Percentiles rank a stretch among this genome's conserved stretches.
Evolutionary conservation across 1,140 invertebrate species (phyloP).

Genomic region (Drosophila lowei): DNA sequence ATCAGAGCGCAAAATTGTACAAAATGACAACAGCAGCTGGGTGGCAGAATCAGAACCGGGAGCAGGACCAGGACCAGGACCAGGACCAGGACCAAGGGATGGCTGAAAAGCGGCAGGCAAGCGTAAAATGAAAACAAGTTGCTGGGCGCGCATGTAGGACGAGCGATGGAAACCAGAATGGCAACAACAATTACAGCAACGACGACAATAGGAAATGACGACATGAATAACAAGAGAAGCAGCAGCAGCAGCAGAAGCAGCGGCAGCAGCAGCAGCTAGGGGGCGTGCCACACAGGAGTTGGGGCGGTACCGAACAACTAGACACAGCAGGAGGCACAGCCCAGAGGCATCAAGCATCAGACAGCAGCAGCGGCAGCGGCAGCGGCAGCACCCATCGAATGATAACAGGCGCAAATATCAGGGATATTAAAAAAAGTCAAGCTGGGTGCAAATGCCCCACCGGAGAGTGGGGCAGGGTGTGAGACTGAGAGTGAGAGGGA

Average conservation of each 20-base stretch:
- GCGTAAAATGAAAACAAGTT: conserved; percentile 81
- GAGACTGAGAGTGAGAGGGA: too few relatives aligned
- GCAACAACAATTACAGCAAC: conserved; percentile 77
- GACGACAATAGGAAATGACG: conserved; percentile 79
- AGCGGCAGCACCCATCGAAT: conserved; percentile 52
- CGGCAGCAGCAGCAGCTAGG: neutral
- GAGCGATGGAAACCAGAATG: conserved; percentile 72
- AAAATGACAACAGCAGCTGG: conserved; percentile 71
- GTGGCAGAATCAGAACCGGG: neutral
- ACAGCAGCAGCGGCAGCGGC: neutral
- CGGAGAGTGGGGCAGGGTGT: conserved; percentile 5
- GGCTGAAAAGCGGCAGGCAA: conserved; percentile 74
- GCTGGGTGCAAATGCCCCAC: conserved; percentile 71
- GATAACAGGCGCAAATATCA: conserved; percentile 77
- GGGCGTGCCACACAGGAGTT: neutral
- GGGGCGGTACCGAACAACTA: conserved; percentile 20
- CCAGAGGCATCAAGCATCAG: conserved; percentile 1
- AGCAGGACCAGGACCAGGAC: neutral
- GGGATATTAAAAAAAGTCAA: conserved; percentile 80
- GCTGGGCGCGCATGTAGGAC: conserved; percentile 72
- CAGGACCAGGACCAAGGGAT: conserved; percentile 16
- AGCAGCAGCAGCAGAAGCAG: conserved; percentile 5
- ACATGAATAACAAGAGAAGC: conserved; percentile 76
- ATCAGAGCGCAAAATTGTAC: conserved; percentile 81
- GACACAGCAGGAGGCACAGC: conserved; percentile 34